phyloP scores from a whole-genome alignment of 2,797 vertebrate species.

The Catharus ustulatus region DNA sequence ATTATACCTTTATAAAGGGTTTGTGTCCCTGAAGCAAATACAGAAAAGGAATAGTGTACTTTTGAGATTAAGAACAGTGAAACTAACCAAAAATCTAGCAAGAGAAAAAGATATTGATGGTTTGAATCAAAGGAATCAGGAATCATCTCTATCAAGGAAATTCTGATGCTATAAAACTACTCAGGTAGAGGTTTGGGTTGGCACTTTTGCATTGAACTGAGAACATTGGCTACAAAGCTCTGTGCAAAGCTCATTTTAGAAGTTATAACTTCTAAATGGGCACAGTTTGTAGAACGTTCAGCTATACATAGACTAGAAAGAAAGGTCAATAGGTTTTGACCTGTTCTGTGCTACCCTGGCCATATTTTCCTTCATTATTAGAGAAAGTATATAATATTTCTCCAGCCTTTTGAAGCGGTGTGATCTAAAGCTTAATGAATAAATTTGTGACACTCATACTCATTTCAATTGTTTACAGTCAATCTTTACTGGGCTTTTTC shows the following conservation, averaged over 20 bases:
- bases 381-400: neutral
- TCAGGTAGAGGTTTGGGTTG: neutral
- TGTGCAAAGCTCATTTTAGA: neutral
- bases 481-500: neutral
- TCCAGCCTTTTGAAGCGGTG: neutral
- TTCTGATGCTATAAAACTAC: neutral
- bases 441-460: neutral
- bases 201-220: neutral
- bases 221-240: neutral
- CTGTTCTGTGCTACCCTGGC: neutral
- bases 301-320: neutral
- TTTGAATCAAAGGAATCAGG: neutral
- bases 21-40: neutral
- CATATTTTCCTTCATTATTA: neutral
- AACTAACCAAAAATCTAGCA: neutral
- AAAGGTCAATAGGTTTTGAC: neutral
- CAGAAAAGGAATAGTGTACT: neutral
- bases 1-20: neutral
- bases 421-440: neutral
- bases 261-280: neutral
- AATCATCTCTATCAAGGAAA: neutral
- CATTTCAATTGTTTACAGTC: neutral
- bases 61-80: neutral
- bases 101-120: neutral
- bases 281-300: neutral